A percentile compares a stretch with the other conserved stretches of the same genome.
These are phyloP conservation scores for Heterodera carotae DNA, from an alignment of 1,140 invertebrate species.

Conservation along the genomic window DNA sequence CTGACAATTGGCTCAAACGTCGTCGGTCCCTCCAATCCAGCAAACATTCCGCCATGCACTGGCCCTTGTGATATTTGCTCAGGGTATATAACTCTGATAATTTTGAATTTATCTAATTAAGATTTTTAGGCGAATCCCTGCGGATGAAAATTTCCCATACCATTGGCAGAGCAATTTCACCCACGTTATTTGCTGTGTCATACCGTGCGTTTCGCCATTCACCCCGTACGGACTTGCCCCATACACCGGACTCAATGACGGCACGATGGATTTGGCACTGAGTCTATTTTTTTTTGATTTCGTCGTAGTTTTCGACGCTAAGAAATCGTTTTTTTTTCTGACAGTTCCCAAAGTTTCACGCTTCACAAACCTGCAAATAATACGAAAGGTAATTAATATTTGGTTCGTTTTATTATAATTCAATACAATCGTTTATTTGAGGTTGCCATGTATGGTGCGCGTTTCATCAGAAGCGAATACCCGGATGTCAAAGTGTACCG, in stretches of 20 bases:
- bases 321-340: neutral
- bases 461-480: conserved; percentile 25
- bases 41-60: conserved; percentile 54
- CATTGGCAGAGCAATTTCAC: conserved; percentile 63
- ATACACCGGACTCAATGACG: conserved; percentile 62
- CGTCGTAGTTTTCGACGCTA: no score
- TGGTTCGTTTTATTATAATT: neutral
- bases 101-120: conserved; percentile 23
- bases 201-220: conserved; percentile 58
- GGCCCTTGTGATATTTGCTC: conserved; percentile 54
- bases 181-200: conserved; percentile 62
- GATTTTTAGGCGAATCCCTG: conserved; percentile 30
- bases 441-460: conserved; percentile 62
- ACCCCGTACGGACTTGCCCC: conserved; percentile 64
- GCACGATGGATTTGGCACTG: conserved; percentile 62
- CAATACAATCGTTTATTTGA: conserved; percentile 26
- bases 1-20: conserved; percentile 20
- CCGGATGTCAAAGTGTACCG: conserved; percentile 54
- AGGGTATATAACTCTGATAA: conserved; percentile 34
- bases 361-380: conserved; percentile 60
- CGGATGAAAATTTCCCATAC: conserved; percentile 51
- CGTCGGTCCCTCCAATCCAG: conserved; percentile 25
- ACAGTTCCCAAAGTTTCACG: conserved; percentile 55
- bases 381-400: conserved; percentile 24
- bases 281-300: neutral